These are phyloP conservation scores for Cephus runcator DNA, from an alignment of 2,888 invertebrate genomes.

Conservation along the genomic window DNA sequence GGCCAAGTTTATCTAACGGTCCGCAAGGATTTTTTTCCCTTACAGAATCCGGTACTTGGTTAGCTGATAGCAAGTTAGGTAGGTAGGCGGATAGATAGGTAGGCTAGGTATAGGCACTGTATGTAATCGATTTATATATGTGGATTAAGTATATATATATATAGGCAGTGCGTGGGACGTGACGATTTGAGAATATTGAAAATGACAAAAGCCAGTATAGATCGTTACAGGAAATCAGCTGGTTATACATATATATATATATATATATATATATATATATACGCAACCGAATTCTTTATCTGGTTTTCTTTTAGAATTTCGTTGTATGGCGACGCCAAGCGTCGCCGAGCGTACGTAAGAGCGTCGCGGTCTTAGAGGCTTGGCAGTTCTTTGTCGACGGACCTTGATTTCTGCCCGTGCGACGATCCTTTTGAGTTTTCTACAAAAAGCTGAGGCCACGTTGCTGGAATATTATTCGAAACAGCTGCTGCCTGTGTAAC, in stretches of 20 bases:
- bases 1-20: background rate
- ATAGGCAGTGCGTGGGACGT: background rate
- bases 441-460: background rate
- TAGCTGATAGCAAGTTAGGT: background rate
- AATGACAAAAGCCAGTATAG: background rate
- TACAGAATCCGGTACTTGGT: background rate
- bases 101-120: background rate
- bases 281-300: background rate
- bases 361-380: slow-evolving; percentile 9
- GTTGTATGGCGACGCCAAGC: slow-evolving; percentile 28
- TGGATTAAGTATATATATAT: background rate
- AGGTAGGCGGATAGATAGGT: background rate
- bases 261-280: no score
- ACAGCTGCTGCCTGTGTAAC: background rate
- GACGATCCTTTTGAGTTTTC: slow-evolving; percentile 27
- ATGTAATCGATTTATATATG: background rate
- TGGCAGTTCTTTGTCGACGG: slow-evolving; percentile 38
- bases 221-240: background rate
- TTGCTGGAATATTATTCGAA: background rate
- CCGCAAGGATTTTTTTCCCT: background rate
- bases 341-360: slow-evolving; percentile 19
- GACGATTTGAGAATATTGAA: background rate
- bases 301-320: background rate
- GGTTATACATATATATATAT: background rate
- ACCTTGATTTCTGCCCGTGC: background rate